Base-by-base conservation (phyloP, 2,888 invertebrate genomes). In the Orthosia gracilis region DNA sequence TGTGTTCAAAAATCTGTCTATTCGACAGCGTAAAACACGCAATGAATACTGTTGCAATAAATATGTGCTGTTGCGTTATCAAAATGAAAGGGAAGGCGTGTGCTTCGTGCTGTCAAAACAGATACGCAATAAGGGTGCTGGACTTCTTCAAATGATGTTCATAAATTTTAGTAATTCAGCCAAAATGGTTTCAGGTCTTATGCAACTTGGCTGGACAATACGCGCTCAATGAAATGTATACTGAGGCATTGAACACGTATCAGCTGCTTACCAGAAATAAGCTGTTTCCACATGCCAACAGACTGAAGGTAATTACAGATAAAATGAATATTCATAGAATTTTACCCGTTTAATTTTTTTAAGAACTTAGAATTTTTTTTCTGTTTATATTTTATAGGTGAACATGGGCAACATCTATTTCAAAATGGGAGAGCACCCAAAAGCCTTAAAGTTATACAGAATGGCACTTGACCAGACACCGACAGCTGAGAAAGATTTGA, bases 351-450 rank as follows among this genome's bases (percentile, higher is more conserved):
- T 40, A 40, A n/a, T n/a, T n/a, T n/a, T n/a, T n/a, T n/a, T n/a
- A n/a, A n/a, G n/a, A n/a, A n/a, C n/a, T n/a, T n/a, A n/a, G n/a
- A n/a, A n/a, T n/a, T n/a, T n/a, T n/a, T n/a, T n/a, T n/a, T n/a
- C 40, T 9, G 59, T 55, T 65, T 15, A n/a, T 45, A 13, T 80
- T 87, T 81, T 80, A 69, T 73, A 96, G 96, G 96, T 96, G 0
- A 99, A 99, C 93, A 99, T 99, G 98, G 99, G 99, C 2, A 99
- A 99, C 92, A 99, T 99, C 89, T 99, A 99, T 94, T 99, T 98
- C 89, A 98, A 98, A 95, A 98, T 99, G 97, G 99, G 99, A 84
- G 97, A 98, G 89, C 99, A 98, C 91, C 98, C 98, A 18, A 99
- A 99, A 95, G 99, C 99, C 0, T 97, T 99, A 74, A 99, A 99